Conservation (phyloP, 2,113 vertebrate species). For the Desmodus rotundus region DNA sequence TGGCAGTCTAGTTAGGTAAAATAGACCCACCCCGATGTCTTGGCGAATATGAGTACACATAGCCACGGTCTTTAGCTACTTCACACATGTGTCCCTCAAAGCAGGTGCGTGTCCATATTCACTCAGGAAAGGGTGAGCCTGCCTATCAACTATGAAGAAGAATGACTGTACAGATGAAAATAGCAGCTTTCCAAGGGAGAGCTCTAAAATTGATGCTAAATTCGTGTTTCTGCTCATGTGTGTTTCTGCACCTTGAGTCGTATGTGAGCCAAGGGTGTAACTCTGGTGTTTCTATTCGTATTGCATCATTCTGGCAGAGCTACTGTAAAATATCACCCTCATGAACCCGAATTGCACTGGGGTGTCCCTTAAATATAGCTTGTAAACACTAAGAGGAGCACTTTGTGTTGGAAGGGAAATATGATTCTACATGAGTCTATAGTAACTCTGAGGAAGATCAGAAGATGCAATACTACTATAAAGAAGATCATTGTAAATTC, state of each 20-base stretch:
- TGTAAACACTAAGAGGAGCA: conserved; percentile 48
- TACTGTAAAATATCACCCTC: conserved; percentile 55
- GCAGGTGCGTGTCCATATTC: conserved; percentile 62
- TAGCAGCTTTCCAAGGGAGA: conserved; percentile 51
- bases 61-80: conserved; percentile 6
- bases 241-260: conserved; percentile 65
- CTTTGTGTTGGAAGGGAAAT: conserved; percentile 15
- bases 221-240: conserved; percentile 60
- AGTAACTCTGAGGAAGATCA: not conserved
- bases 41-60: conserved; percentile 15
- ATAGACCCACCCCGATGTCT: conserved; percentile 49
- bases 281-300: conserved; percentile 54
- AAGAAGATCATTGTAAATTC: conserved; percentile 27
- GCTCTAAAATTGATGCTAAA: conserved; percentile 33
- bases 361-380: conserved; percentile 36
- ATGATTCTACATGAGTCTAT: conserved; percentile 32
- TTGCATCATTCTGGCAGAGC: not conserved
- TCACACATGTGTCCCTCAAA: not conserved
- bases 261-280: conserved; percentile 25
- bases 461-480: conserved; percentile 34
- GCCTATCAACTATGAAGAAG: conserved; percentile 28
- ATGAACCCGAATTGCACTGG: conserved; percentile 24
- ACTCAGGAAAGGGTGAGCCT: conserved; percentile 37
- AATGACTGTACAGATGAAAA: conserved; percentile 51
- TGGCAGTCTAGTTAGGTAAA: conserved; percentile 17